Percentiles rank a stretch among this genome's conserved stretches.
Conservation (phyloP, 2,113 vertebrate species). For the Muntiacus reevesi region DNA sequence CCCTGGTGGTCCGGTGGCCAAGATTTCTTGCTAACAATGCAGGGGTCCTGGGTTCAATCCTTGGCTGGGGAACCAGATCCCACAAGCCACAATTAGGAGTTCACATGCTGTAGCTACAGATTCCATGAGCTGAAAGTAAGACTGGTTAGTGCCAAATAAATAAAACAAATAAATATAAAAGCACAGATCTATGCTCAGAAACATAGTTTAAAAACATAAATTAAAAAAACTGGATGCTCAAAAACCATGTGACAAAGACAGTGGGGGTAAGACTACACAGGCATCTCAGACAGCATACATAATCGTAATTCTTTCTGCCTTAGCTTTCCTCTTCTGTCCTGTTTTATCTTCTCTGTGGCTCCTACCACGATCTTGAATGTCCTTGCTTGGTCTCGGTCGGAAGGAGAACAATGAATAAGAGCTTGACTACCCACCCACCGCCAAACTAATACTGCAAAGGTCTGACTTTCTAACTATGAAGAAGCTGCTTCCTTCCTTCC, state of each 20-base stretch:
- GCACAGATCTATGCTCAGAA: background rate
- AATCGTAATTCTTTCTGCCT: background rate
- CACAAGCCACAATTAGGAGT: background rate
- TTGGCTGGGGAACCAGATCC: background rate
- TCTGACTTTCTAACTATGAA: background rate
- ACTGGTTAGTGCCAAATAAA: background rate
- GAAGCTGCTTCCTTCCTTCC: background rate
- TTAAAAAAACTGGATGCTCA: background rate
- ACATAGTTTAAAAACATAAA: background rate
- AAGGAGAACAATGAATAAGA: background rate
- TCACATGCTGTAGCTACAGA: background rate
- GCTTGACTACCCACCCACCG: background rate
- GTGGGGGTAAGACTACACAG: accelerated
- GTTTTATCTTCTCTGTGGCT: background rate
- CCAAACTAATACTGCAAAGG: background rate
- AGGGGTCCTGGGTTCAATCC: background rate
- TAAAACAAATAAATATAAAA: background rate
- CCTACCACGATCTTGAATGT: background rate
- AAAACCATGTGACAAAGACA: background rate
- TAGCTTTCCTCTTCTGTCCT: background rate
- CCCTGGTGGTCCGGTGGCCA: background rate
- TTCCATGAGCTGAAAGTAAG: background rate
- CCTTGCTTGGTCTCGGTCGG: background rate
- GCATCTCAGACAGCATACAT: accelerated
- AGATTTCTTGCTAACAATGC: background rate